A percentile compares a stretch with the other conserved stretches of the same genome.
phyloP scores from a whole-genome alignment of 2,888 invertebrate genomes.

The Liopterus haemorrhoidalis region DNA sequence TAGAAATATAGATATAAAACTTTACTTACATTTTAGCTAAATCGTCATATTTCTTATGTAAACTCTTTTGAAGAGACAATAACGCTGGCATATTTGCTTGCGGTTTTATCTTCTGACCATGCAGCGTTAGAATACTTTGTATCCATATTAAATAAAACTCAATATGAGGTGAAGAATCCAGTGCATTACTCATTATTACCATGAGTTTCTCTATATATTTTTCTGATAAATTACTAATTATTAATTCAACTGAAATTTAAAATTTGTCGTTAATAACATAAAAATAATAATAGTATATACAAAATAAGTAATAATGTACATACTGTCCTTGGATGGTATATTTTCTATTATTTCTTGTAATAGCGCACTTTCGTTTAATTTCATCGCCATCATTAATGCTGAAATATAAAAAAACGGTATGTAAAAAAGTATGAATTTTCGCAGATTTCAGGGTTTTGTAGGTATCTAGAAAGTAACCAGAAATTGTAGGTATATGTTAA shows the following conservation, averaged over 20 bases:
- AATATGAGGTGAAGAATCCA: slow-evolving; percentile 76
- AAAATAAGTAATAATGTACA: slow-evolving; percentile 38
- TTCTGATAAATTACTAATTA: slow-evolving; percentile 62
- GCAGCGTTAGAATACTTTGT: slow-evolving; percentile 58
- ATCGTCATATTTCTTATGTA: slow-evolving; percentile 73
- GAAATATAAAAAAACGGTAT: slow-evolving; percentile 36
- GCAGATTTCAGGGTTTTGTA: no score
- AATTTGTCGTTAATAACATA: slow-evolving; percentile 12
- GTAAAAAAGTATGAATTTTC: no score
- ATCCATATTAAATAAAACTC: slow-evolving; percentile 86
- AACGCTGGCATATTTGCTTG: slow-evolving; percentile 61
- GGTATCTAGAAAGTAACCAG: no score
- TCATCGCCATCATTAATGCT: slow-evolving; percentile 79
- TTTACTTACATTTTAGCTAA: slow-evolving; percentile 74
- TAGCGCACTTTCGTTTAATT: slow-evolving; percentile 72
- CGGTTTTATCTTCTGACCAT: slow-evolving; percentile 53
- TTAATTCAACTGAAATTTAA: slow-evolving; percentile 63
- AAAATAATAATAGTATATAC: slow-evolving; percentile 1
- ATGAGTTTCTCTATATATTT: slow-evolving; percentile 72
- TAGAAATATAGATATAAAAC: slow-evolving; percentile 14
- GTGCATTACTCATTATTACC: slow-evolving; percentile 60
- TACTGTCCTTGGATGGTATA: slow-evolving; percentile 71
- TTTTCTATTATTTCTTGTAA: slow-evolving; percentile 76
- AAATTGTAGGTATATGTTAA: no score
- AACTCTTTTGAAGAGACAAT: slow-evolving; percentile 69